These are phyloP conservation scores for Tupaia chinensis DNA, from an alignment of 2,113 vertebrate species.

Conservation along the genomic window DNA sequence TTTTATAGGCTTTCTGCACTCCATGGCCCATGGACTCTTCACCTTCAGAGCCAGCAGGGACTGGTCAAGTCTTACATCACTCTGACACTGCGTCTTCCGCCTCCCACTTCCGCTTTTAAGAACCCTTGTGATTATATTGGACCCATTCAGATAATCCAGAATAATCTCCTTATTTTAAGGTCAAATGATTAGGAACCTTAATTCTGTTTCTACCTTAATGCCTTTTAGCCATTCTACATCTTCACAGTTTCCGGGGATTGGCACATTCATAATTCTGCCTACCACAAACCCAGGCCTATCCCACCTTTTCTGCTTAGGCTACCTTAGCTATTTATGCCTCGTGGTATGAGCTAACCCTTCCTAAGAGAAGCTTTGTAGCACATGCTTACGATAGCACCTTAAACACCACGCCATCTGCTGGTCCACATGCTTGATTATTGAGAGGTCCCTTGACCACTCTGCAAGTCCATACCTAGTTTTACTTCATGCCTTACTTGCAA, in stretches of 20 bases:
- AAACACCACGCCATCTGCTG: too few species aligned
- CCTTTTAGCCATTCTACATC: neutral
- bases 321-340: neutral
- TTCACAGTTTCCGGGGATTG: neutral
- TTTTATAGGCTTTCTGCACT: neutral
- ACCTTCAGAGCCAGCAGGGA: neutral
- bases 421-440: neutral
- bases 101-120: neutral
- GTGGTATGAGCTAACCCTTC: neutral
- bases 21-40: neutral
- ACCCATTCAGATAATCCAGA: neutral
- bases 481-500: neutral
- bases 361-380: neutral
- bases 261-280: neutral
- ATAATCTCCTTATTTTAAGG: neutral
- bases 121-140: neutral
- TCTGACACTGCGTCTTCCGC: neutral
- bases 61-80: too few species aligned
- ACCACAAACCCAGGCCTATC: neutral
- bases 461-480: neutral
- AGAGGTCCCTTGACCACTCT: neutral
- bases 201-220: constrained; percentile 24
- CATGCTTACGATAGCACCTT: neutral
- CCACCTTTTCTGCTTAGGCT: neutral
- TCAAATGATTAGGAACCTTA: neutral